A percentile compares a stretch with the other conserved stretches of the same genome.
These are phyloP conservation scores for Larimichthys crocea DNA, from an alignment of 2,113 vertebrate genomes.

Conservation along the genomic window DNA sequence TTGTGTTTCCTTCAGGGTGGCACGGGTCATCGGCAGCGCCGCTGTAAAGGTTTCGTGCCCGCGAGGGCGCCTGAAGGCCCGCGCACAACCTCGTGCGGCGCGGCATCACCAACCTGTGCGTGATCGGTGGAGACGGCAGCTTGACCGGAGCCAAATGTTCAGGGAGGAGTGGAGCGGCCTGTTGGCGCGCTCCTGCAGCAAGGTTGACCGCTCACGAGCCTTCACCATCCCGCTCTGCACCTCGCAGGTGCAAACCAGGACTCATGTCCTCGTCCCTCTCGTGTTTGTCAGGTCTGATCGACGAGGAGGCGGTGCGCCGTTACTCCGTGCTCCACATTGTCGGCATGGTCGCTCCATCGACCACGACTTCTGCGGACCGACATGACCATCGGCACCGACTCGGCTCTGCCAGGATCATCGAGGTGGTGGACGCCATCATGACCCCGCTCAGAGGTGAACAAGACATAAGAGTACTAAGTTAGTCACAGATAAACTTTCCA, in stretches of 20 bases:
- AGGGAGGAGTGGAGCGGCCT: constrained; percentile 93
- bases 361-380: constrained; percentile 99
- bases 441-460: constrained; percentile 94
- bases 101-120: constrained; percentile 94
- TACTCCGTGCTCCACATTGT: constrained; percentile 92
- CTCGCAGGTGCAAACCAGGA: neutral
- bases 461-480: neutral
- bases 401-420: constrained; percentile 95
- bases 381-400: constrained; percentile 99
- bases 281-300: constrained; percentile 86
- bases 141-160: constrained; percentile 96
- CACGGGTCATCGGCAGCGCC: constrained; percentile 94
- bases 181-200: constrained; percentile 86
- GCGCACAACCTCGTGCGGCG: constrained; percentile 89
- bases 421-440: constrained; percentile 98
- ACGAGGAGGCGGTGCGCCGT: constrained; percentile 77
- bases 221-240: accelerated
- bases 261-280: neutral
- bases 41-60: constrained; percentile 91
- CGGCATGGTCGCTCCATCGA: constrained; percentile 99
- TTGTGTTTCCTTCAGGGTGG: constrained; percentile 86
- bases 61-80: constrained; percentile 92
- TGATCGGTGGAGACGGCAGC: constrained; percentile 96
- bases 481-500: too few species aligned
- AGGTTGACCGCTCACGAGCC: constrained; percentile 77